Evolutionary conservation across 2,113 vertebrate species (phyloP), one percentile per base, ranked within the genome.

Genomic region (Syngnathus floridae): DNA sequence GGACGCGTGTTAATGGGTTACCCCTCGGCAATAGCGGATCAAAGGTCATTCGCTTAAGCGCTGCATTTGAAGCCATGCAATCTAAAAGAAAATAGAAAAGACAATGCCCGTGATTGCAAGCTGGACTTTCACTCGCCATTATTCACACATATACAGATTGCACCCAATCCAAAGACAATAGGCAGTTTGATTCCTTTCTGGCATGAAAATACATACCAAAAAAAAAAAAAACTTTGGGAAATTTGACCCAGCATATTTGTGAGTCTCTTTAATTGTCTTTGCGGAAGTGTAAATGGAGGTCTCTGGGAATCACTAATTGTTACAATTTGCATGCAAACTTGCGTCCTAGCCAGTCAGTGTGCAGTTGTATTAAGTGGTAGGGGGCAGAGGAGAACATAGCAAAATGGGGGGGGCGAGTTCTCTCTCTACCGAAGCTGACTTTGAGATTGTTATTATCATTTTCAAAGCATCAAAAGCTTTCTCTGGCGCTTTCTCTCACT

Each of bases 381-480:
- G 82, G 85, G 86, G 84, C 87, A 85, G 77, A 79, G 70, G 62
- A 83, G 82, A 74, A 79, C 81, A 83, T 67, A 68, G 40, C 9
- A 0, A 41, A 41, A 41, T 22, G 22, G 19, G 21, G 40, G 59
- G 4, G 21, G 59, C 11, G 26, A 45, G 59, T 61, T 43, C 40
- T 26, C 59, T 90, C 87, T 88, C 82, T 90, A 90, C 88, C 74
- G 67, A 85, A 75, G 83, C 88, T 89, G 89, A 87, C 87, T 89
- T 89, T 86, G 86, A 91, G 90, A 90, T 91, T 92, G 90, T 91
- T 91, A 91, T 92, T 91, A 92, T 92, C 90, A 92, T 91, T 92
- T 92, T 91, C 90, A 92, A 91, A 91, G 91, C 91, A 92, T 91
- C 90, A 92, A 92, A 92, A 91, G 90, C 89, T 90, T 86, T 90